These are phyloP conservation scores for Miltochrista miniata DNA, from an alignment of 2,888 invertebrate genomes.

Conservation along the genomic window DNA sequence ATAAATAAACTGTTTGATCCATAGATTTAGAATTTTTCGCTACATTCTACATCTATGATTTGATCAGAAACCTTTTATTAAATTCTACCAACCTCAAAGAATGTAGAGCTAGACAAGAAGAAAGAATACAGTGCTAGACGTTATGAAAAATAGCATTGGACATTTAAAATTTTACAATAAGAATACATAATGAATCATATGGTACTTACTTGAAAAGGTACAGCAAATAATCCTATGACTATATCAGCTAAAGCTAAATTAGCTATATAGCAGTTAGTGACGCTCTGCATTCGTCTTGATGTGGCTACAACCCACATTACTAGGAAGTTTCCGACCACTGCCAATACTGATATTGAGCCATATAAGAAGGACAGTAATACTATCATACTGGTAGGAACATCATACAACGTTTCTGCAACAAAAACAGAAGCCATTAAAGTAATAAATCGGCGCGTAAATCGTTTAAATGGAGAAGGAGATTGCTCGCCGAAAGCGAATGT, in stretches of 20 bases:
- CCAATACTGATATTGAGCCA: slow-evolving; percentile 91
- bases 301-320: slow-evolving; percentile 94
- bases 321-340: slow-evolving; percentile 92
- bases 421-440: slow-evolving; percentile 14
- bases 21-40: too few relatives aligned
- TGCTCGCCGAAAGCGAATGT: slow-evolving; percentile 2
- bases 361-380: slow-evolving; percentile 90
- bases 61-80: too few relatives aligned
- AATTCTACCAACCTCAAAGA: too few relatives aligned
- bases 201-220: slow-evolving; percentile 87
- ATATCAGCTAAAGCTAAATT: slow-evolving; percentile 94
- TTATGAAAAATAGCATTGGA: too few relatives aligned
- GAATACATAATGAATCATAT: not conserved
- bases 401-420: slow-evolving; percentile 86
- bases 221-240: slow-evolving; percentile 92
- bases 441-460: not conserved
- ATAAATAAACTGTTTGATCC: too few relatives aligned
- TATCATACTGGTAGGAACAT: slow-evolving; percentile 89
- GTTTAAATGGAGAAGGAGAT: not conserved
- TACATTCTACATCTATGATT: too few relatives aligned
- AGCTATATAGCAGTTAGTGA: slow-evolving; percentile 93
- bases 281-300: slow-evolving; percentile 90
- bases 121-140: too few relatives aligned
- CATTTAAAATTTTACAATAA: too few relatives aligned
- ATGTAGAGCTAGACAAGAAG: too few relatives aligned